Evolutionary conservation across 1,140 invertebrate species (phyloP), one percentile per base, ranked within the genome.

Genomic region (Lethrus apterus): DNA sequence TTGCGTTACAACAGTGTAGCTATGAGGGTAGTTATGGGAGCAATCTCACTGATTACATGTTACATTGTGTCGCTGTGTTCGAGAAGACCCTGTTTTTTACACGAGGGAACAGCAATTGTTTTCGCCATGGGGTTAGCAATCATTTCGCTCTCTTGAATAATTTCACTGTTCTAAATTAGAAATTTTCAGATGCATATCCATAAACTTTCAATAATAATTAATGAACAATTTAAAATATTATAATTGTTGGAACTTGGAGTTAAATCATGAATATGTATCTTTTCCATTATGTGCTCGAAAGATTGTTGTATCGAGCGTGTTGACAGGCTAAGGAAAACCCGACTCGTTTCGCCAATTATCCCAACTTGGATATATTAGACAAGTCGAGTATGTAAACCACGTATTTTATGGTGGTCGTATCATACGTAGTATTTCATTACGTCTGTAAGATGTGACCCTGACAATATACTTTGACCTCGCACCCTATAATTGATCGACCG

Each of bases 41-140:
- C 52, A 60, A 60, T 60, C 54, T 46, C 47, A 45, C 50, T 58
- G 58, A 60, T 58, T 60, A 54, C 56, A 56, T 48, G 56, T 58
- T 58, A 56, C 54, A 56, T 57, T 55, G 55, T 54, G 52, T 52
- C 57, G 49, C 48, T 58, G 53, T 56, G 54, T 58, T 60, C 58
- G 51, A 54, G 54, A 35, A 52, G 51, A 41, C 33, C 55, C 50
- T 48, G 53, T 57, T 57, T 60, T 60, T 60, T 60, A 58, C 56
- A 49, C 56, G 19, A 29, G 54, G 54, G 56, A 60, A 43, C 44
- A 45, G 47, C 45, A 44, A 55, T 57, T 57, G 56, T 57, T 57
- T 57, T 53, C 56, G 43, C 38, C 32, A 51, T 48, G 31, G 34
- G 20, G 21, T 46, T 35, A 11, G 24, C 20, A 18, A 33, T 46